These are phyloP conservation scores for Heliothis virescens DNA, from an alignment of 1,140 invertebrate genomes.

Conservation along the genomic window DNA sequence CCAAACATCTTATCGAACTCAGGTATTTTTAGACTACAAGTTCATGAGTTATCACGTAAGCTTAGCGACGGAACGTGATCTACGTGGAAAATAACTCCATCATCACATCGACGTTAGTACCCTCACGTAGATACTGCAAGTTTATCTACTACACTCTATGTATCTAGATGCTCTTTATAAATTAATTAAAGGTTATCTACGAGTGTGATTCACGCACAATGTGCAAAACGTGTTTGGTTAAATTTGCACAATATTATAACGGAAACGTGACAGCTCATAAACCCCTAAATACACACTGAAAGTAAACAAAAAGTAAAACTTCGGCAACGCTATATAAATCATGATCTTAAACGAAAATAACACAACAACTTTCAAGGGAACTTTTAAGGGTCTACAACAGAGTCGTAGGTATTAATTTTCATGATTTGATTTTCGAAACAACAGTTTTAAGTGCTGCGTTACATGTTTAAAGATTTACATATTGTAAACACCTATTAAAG, in stretches of 20 bases:
- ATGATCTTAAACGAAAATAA: too few relatives aligned
- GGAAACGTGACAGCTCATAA: slow-evolving; percentile 21
- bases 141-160: slow-evolving; percentile 7
- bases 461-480: too few relatives aligned
- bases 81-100: slow-evolving; percentile 15
- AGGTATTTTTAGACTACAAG: slow-evolving; percentile 23
- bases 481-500: too few relatives aligned
- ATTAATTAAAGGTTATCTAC: slow-evolving; percentile 37
- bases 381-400: too few relatives aligned
- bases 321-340: too few relatives aligned
- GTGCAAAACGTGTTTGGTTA: slow-evolving; percentile 14
- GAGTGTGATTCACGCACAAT: background rate
- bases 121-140: slow-evolving; percentile 8
- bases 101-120: background rate
- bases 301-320: background rate
- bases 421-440: too few relatives aligned
- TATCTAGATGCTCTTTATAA: slow-evolving; percentile 17
- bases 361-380: too few relatives aligned
- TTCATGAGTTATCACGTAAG: slow-evolving; percentile 22
- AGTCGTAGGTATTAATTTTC: too few relatives aligned
- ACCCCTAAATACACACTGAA: background rate
- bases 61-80: slow-evolving; percentile 20
- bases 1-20: background rate
- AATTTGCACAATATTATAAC: slow-evolving; percentile 24
- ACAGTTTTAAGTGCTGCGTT: too few relatives aligned